Evolutionary conservation across 2,797 vertebrate species (phyloP).

Genomic region (Enteromius mattozi): DNA sequence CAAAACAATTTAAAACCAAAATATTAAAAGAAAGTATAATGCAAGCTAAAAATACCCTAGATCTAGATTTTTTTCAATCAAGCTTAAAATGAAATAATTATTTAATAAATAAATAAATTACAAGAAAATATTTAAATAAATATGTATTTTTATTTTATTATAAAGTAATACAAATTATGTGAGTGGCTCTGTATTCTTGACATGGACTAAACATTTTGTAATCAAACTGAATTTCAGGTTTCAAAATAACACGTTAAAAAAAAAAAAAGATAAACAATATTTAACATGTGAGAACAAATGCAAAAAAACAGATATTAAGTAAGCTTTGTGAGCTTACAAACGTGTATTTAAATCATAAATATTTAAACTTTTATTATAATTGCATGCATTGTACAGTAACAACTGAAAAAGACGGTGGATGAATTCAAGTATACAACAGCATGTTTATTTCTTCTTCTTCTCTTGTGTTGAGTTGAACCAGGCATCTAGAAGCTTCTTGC

Average conservation of each 20-base stretch:
- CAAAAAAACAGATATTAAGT: constrained; percentile 1
- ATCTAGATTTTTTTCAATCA: too few species aligned
- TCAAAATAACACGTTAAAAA: background rate
- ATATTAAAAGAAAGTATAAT: background rate
- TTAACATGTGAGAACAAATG: background rate
- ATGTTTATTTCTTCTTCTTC: constrained; percentile 92
- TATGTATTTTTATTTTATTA: background rate
- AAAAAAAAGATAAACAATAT: background rate
- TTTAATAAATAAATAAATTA: background rate
- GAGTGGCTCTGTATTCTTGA: constrained; percentile 9
- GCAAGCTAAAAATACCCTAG: background rate
- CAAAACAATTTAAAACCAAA: background rate
- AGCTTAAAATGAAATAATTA: too few species aligned
- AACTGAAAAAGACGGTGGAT: constrained; percentile 44
- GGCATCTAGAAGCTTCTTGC: constrained; percentile 97
- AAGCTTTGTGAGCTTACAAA: constrained; percentile 1
- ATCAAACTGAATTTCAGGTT: background rate
- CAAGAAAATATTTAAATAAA: constrained; percentile 3
- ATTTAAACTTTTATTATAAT: constrained; percentile 34
- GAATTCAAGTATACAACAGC: constrained; percentile 35
- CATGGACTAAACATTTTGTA: background rate
- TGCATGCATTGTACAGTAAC: constrained; percentile 40
- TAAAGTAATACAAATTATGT: background rate
- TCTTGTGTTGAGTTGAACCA: constrained; percentile 97
- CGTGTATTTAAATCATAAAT: background rate